Percentiles rank a stretch among this genome's conserved stretches.
These are phyloP conservation scores for Herpetotheres cachinnans DNA, from an alignment of 2,113 vertebrate genomes.

Conservation along the genomic window DNA sequence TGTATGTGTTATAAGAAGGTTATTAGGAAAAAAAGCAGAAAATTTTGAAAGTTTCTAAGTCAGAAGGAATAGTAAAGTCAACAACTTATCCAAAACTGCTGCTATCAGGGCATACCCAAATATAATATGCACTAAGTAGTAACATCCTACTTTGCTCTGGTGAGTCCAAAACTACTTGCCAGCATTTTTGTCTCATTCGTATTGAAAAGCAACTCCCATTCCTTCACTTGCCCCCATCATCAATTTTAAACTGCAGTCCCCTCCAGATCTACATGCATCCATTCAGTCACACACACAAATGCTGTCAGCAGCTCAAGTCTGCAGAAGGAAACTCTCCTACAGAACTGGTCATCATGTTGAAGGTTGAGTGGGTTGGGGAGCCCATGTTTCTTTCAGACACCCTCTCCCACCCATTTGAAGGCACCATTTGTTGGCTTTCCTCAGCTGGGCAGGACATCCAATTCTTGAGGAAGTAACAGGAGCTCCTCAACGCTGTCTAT, in stretches of 20 bases:
- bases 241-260: neutral
- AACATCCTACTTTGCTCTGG: neutral
- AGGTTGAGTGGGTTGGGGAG: accelerated
- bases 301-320: neutral
- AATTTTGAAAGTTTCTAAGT: neutral
- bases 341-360: neutral
- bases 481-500: neutral
- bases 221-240: neutral
- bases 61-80: slow-evolving; percentile 2
- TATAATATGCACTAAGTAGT: neutral
- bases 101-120: neutral
- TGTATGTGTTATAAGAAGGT: neutral
- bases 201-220: neutral
- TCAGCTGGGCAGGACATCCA: neutral
- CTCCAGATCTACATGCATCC: neutral
- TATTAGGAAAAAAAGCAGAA: neutral
- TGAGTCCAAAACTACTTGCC: neutral
- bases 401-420: neutral
- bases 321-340: neutral
- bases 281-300: neutral
- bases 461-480: neutral
- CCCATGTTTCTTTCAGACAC: neutral
- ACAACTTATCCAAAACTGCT: neutral
- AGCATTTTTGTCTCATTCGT: neutral
- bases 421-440: neutral